Percentiles rank a stretch among this genome's conserved stretches.
Conservation (phyloP, 2,888 invertebrate species). For the Lithophane semibrunnea region DNA sequence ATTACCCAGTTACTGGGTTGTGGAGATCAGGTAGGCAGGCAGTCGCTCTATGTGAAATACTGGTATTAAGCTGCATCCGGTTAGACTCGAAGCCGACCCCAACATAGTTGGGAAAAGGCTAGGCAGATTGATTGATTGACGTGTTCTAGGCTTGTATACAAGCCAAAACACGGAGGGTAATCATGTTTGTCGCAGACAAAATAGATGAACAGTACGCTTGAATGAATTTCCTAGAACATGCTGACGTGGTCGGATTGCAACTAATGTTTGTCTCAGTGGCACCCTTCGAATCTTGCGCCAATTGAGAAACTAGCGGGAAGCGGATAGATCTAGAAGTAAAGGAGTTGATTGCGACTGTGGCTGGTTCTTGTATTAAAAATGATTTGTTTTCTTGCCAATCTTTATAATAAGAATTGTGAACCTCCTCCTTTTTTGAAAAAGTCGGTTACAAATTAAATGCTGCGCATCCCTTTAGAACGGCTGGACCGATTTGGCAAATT, state of each 20-base stretch:
- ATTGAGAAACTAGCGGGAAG: conserved; percentile 36
- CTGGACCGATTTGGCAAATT: no score
- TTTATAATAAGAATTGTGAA: no score
- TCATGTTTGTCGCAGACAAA: conserved; percentile 28
- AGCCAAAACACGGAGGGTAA: conserved; percentile 23
- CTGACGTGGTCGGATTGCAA: conserved; percentile 33
- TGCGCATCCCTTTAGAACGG: no score
- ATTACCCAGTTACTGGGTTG: no score
- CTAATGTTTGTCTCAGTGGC: conserved; percentile 37
- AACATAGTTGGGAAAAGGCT: no score
- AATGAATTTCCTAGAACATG: conserved; percentile 51
- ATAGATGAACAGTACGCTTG: conserved; percentile 43
- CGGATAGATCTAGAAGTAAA: conserved; percentile 31
- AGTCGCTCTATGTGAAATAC: no score
- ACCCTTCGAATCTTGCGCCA: conserved; percentile 37
- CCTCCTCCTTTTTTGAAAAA: no score
- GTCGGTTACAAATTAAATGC: no score
- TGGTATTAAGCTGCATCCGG: no score
- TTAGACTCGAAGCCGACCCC: no score
- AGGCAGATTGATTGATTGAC: no score
- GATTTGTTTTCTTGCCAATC: conserved; percentile 16
- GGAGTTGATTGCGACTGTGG: conserved; percentile 23
- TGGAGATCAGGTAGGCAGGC: no score
- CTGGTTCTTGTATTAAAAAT: conserved; percentile 33
- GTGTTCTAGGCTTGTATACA: background rate